Evolutionary conservation across 2,888 invertebrate species (phyloP).

Genomic region (Adineta ricciae): DNA sequence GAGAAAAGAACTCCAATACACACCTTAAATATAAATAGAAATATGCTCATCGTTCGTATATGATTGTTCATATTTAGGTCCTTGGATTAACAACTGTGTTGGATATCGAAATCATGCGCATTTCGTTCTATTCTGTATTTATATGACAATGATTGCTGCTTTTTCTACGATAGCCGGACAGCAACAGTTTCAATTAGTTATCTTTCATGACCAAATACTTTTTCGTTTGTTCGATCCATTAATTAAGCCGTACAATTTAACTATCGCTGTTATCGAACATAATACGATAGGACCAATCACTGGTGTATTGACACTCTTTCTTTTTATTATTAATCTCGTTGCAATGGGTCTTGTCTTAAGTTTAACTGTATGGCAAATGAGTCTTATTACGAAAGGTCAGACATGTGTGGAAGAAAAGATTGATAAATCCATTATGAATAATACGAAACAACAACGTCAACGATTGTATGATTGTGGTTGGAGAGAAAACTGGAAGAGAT

Average conservation of each 20-base stretch:
- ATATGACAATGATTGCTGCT: conserved; percentile 1
- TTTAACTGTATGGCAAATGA: conserved; percentile 13
- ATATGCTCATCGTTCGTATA: too few species aligned
- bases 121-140: conserved; percentile 13
- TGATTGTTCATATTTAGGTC: too few species aligned
- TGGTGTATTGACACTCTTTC: background rate
- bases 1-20: too few species aligned
- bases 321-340: background rate
- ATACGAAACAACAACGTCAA: background rate
- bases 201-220: background rate
- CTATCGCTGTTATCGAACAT: background rate
- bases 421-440: background rate
- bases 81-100: conserved; percentile 10
- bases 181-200: background rate
- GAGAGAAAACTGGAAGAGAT: background rate
- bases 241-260: background rate
- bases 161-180: background rate
- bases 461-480: background rate
- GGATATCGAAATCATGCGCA: background rate
- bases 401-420: conserved; percentile 17
- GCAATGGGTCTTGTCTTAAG: background rate
- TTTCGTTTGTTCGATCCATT: background rate
- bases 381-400: background rate
- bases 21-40: too few species aligned
- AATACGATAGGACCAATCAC: background rate